A percentile compares a stretch with the other conserved stretches of the same genome.
phyloP scores from a whole-genome alignment of 2,888 invertebrate genomes.

The Blastobasis adustella region DNA sequence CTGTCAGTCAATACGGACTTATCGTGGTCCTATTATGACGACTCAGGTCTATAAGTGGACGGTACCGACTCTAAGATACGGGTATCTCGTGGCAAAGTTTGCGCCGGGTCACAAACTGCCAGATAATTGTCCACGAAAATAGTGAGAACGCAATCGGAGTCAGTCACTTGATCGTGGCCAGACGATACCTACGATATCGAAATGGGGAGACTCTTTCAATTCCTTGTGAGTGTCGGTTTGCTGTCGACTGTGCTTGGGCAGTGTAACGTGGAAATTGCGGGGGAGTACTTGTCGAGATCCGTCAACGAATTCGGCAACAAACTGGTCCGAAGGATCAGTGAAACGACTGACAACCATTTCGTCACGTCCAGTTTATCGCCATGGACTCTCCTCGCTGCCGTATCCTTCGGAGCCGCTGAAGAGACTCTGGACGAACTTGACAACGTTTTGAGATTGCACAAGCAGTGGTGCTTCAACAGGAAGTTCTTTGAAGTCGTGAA shows the following conservation, averaged over 20 bases:
- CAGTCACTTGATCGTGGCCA: too few relatives aligned
- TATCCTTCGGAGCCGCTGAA: constrained; percentile 45
- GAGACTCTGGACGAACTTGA: constrained; percentile 39
- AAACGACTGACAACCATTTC: constrained; percentile 54
- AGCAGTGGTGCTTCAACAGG: constrained; percentile 45
- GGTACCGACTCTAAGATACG: too few relatives aligned
- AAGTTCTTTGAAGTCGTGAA: constrained; percentile 40
- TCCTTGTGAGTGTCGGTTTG: constrained; percentile 3
- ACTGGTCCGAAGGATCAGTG: constrained; percentile 29
- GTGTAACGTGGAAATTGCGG: constrained; percentile 21
- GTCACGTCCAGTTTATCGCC: constrained; percentile 46
- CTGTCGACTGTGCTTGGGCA: constrained; percentile 19
- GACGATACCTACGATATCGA: not conserved
- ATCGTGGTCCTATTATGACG: too few relatives aligned
- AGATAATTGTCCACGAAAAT: too few relatives aligned
- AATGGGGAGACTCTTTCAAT: constrained; percentile 1
- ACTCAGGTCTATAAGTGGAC: too few relatives aligned
- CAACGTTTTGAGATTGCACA: constrained; percentile 34
- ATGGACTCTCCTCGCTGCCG: constrained; percentile 45
- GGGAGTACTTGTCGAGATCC: constrained; percentile 19
- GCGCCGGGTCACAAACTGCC: too few relatives aligned
- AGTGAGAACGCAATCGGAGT: too few relatives aligned
- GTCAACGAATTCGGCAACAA: constrained; percentile 34
- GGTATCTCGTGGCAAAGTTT: too few relatives aligned
- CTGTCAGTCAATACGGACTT: too few relatives aligned